phyloP scores from a whole-genome alignment of 2,888 invertebrate genomes.

The Himalopsyche tibetana region DNA sequence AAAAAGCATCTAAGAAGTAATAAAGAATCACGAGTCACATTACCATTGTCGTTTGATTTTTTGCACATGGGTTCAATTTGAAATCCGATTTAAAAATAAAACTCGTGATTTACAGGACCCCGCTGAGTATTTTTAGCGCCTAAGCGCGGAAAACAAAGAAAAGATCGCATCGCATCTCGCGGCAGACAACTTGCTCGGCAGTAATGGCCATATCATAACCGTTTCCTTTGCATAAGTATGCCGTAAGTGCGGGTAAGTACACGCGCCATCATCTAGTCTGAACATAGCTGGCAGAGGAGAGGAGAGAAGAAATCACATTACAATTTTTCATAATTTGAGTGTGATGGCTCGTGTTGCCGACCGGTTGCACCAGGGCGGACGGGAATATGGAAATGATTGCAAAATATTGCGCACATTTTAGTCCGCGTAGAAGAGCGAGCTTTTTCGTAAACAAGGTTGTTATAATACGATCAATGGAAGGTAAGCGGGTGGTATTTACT shows the following conservation, averaged over 20 bases:
- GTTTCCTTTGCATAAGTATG: slow-evolving; percentile 65
- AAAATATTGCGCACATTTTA: slow-evolving; percentile 56
- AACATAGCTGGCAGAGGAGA: slow-evolving; percentile 36
- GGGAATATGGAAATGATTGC: slow-evolving; percentile 60
- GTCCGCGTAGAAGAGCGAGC: slow-evolving; percentile 43
- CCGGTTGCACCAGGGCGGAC: slow-evolving; percentile 36
- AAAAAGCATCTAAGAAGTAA: background rate
- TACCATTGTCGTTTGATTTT: no score
- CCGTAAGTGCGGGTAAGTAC: slow-evolving; percentile 58
- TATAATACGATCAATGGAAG: background rate
- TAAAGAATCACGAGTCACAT: no score
- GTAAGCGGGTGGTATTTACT: background rate
- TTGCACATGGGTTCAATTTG: background rate
- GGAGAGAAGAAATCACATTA: slow-evolving; percentile 52
- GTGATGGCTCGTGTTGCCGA: slow-evolving; percentile 42
- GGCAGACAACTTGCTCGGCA: slow-evolving; percentile 48
- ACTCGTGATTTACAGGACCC: slow-evolving; percentile 24
- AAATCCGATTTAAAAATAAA: slow-evolving; percentile 1
- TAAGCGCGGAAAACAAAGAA: slow-evolving; percentile 55
- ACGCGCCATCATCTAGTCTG: slow-evolving; percentile 59
- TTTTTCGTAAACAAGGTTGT: slow-evolving; percentile 59
- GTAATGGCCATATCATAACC: slow-evolving; percentile 65
- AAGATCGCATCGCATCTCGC: slow-evolving; percentile 57
- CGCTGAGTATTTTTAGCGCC: slow-evolving; percentile 50
- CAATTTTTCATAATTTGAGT: slow-evolving; percentile 63